Conservation (phyloP, 2,888 invertebrate genomes). For the Patella pellucida region DNA sequence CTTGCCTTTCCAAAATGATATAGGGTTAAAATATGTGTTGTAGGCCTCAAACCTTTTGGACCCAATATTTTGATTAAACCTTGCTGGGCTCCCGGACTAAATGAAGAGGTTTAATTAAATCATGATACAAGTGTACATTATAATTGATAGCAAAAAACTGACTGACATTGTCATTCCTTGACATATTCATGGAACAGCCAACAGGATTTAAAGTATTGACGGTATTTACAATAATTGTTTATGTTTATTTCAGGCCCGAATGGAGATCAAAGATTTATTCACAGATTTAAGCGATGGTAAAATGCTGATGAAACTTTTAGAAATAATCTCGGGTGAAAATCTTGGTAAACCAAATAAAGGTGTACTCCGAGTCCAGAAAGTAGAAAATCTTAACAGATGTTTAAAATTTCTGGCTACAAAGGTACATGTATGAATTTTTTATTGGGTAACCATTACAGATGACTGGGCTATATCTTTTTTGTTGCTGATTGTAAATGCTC, state of each 20-base stretch:
- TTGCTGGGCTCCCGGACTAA: too few relatives aligned
- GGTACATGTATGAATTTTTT: constrained; percentile 77
- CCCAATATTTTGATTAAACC: too few relatives aligned
- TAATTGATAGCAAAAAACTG: too few relatives aligned
- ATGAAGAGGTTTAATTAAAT: too few relatives aligned
- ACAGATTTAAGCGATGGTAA: constrained; percentile 95
- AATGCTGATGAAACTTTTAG: constrained; percentile 90
- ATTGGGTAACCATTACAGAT: not conserved
- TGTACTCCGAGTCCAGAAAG: constrained; percentile 96
- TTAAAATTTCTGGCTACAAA: constrained; percentile 94
- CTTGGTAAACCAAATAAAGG: constrained; percentile 96
- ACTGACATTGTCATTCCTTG: too few relatives aligned
- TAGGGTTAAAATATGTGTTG: too few relatives aligned
- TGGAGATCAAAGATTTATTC: constrained; percentile 98
- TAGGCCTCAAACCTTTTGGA: too few relatives aligned
- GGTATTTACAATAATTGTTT: not conserved
- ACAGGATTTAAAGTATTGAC: too few relatives aligned
- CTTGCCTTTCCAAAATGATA: too few relatives aligned
- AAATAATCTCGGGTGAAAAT: constrained; percentile 98
- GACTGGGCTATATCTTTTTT: not conserved
- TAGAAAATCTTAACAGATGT: constrained; percentile 98
- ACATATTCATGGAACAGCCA: too few relatives aligned
- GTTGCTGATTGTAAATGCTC: not conserved
- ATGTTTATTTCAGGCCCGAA: constrained; percentile 82
- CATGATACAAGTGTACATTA: too few relatives aligned